phyloP scores from a whole-genome alignment of 2,888 invertebrate genomes.

The Ormyrus thymus region DNA sequence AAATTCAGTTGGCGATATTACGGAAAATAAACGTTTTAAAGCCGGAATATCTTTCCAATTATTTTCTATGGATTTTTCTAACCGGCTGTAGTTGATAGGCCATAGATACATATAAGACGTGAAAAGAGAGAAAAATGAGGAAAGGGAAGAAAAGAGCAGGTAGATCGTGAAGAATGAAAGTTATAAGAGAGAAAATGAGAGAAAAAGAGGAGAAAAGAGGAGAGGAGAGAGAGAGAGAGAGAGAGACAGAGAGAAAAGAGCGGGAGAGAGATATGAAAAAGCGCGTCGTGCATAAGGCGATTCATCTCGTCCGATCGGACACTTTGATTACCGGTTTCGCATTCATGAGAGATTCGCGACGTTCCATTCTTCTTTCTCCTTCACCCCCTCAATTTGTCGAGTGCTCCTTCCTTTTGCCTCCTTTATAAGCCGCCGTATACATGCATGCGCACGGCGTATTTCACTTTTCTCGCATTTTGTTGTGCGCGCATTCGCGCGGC shows the following conservation, averaged over 20 bases:
- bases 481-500: slow-evolving; percentile 9
- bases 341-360: slow-evolving; percentile 66
- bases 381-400: slow-evolving; percentile 55
- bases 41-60: slow-evolving; percentile 16
- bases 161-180: slow-evolving; percentile 49
- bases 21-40: too few relatives aligned
- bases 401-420: slow-evolving; percentile 44
- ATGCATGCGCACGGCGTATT: slow-evolving; percentile 12
- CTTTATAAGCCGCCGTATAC: slow-evolving; percentile 33
- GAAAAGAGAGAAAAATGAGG: slow-evolving; percentile 44
- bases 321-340: slow-evolving; percentile 72
- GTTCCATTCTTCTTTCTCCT: slow-evolving; percentile 58
- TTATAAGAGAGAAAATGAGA: slow-evolving; percentile 50
- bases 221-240: slow-evolving; percentile 29
- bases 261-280: slow-evolving; percentile 52
- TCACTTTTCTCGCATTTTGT: slow-evolving; percentile 54
- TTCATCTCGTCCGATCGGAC: slow-evolving; percentile 71
- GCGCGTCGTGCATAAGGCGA: slow-evolving; percentile 62
- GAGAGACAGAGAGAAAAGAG: slow-evolving; percentile 8
- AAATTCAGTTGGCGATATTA: too few relatives aligned
- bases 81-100: slow-evolving; percentile 13
- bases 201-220: slow-evolving; percentile 36
- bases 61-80: slow-evolving; percentile 27
- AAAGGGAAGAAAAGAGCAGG: slow-evolving; percentile 45
- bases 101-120: slow-evolving; percentile 15